Conservation (phyloP, 2,888 invertebrate genomes). For the Portevinia maculata region DNA sequence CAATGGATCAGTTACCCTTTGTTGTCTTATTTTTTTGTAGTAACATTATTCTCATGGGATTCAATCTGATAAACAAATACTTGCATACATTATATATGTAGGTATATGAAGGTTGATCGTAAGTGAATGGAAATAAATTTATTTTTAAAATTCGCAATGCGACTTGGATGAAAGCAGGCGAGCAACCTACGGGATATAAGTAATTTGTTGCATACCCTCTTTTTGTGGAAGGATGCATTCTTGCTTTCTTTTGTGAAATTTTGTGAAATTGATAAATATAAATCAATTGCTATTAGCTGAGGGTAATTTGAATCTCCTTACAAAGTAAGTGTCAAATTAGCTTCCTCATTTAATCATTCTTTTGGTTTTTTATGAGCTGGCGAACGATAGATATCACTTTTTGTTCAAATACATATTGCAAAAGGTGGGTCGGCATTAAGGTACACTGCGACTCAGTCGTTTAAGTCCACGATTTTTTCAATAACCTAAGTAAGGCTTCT, state of each 20-base stretch:
- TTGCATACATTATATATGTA: no score
- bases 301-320: not conserved
- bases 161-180: not conserved
- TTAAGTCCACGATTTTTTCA: no score
- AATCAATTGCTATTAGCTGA: not conserved
- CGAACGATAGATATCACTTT: not conserved
- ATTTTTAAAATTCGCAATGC: slow-evolving; percentile 2
- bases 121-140: not conserved
- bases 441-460: no score
- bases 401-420: no score
- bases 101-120: not conserved
- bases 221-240: not conserved
- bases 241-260: not conserved
- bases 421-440: no score
- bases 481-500: no score
- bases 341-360: not conserved
- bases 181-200: not conserved
- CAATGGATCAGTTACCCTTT: slow-evolving; percentile 33
- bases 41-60: slow-evolving; percentile 9
- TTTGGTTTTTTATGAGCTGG: not conserved
- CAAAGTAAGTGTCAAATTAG: not conserved
- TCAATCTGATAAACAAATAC: not conserved
- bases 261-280: not conserved
- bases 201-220: not conserved
- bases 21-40: slow-evolving; percentile 1